Conservation (phyloP, 2,113 vertebrate genomes). For the Poicephalus meyeri region DNA sequence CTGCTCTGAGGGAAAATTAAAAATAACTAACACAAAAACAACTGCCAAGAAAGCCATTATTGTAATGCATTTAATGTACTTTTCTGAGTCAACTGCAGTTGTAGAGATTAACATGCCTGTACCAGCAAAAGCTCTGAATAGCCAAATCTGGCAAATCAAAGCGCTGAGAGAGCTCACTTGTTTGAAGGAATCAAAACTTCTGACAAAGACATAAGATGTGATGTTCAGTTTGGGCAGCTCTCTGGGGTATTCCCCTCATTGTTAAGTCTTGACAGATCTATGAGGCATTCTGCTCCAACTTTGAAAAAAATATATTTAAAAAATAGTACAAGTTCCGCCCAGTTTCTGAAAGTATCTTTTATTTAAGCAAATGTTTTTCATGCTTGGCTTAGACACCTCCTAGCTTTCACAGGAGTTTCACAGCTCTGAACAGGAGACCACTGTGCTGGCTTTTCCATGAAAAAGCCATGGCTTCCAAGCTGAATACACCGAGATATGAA, state of each 20-base stretch:
- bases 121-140: background rate
- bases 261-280: background rate
- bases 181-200: constrained; percentile 14
- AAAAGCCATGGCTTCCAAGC: background rate
- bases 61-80: background rate
- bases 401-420: background rate
- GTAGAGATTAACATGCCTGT: background rate
- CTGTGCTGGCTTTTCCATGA: background rate
- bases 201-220: background rate
- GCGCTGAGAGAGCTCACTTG: background rate
- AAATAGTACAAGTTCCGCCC: rapidly evolving
- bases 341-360: background rate
- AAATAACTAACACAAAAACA: background rate
- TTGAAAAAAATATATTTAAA: background rate
- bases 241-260: background rate
- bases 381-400: background rate
- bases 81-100: background rate
- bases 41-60: background rate
- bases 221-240: background rate
- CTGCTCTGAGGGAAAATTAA: background rate
- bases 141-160: constrained; percentile 1
- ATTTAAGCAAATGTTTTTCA: background rate
- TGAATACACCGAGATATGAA: background rate
- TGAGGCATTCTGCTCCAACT: background rate
- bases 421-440: background rate